Evolutionary conservation across 2,113 vertebrate species (phyloP).

Genomic region (Telmatochromis brachygnathus): DNA sequence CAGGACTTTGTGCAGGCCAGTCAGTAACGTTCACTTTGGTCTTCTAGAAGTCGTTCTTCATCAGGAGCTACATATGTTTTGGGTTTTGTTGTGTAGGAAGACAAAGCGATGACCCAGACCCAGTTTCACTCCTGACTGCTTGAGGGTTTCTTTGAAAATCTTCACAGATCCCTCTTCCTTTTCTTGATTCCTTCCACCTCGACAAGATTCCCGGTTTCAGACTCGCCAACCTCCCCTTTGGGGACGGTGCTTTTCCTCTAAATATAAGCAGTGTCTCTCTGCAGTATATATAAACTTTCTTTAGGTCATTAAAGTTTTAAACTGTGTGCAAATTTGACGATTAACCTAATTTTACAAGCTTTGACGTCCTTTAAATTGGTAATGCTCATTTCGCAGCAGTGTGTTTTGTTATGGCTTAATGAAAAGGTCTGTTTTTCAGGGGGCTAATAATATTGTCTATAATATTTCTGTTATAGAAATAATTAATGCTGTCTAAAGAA

Average conservation of each 20-base stretch:
- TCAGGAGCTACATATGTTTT: not conserved
- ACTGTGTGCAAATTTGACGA: accelerated
- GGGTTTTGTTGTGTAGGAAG: not conserved
- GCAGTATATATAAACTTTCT: not conserved
- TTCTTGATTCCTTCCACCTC: not conserved
- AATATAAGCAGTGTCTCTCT: not conserved
- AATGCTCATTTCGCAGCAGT: not conserved
- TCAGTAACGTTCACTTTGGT: not conserved
- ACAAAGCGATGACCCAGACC: not conserved
- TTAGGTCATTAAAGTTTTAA: not conserved
- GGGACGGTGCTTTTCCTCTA: not conserved
- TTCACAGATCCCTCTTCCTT: not conserved
- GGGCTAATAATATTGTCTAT: not conserved
- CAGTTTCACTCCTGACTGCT: not conserved
- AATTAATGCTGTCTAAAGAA: not conserved
- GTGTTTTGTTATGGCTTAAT: not conserved
- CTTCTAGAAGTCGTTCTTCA: not conserved
- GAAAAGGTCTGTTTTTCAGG: not conserved
- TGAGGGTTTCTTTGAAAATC: not conserved
- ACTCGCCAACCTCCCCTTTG: not conserved
- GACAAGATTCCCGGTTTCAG: accelerated
- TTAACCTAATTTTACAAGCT: not conserved
- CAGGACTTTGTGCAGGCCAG: not conserved
- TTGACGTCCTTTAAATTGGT: too few species aligned
- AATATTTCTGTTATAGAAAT: not conserved